These are phyloP conservation scores for Leucosticte australis DNA, from an alignment of 2,113 vertebrate species.

Conservation along the genomic window DNA sequence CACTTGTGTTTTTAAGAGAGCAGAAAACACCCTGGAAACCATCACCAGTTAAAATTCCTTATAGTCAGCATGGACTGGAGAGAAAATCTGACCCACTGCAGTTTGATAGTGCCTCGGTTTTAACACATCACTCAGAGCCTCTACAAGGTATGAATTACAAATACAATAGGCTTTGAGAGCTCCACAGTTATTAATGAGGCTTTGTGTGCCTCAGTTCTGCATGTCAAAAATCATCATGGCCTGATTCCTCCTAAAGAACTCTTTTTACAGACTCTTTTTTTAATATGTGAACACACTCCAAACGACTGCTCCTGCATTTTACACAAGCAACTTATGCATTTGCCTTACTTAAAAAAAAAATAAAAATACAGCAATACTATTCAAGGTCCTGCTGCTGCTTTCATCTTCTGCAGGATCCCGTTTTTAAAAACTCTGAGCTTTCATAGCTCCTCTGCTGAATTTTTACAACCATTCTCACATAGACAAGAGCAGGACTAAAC, in stretches of 20 bases:
- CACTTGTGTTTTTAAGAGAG: neutral
- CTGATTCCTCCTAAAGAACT: neutral
- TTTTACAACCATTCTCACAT: neutral
- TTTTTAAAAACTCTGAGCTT: neutral
- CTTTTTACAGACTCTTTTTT: neutral
- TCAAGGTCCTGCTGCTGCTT: neutral
- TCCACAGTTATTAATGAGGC: neutral
- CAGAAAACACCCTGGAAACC: neutral
- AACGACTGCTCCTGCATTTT: neutral
- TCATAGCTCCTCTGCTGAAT: neutral
- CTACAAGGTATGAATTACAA: neutral
- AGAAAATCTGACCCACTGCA: neutral
- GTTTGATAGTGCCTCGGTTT: neutral
- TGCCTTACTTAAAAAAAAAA: neutral
- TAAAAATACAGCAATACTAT: neutral
- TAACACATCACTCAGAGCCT: neutral
- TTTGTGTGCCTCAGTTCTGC: neutral
- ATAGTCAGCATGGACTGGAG: neutral
- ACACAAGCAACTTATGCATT: neutral
- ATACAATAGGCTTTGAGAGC: neutral
- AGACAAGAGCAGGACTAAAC: neutral
- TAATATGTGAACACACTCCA: neutral
- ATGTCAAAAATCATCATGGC: neutral
- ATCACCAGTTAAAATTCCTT: neutral
- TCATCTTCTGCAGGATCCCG: neutral